phyloP scores from a whole-genome alignment of 2,888 invertebrate genomes.

The Cordilura impudica region DNA sequence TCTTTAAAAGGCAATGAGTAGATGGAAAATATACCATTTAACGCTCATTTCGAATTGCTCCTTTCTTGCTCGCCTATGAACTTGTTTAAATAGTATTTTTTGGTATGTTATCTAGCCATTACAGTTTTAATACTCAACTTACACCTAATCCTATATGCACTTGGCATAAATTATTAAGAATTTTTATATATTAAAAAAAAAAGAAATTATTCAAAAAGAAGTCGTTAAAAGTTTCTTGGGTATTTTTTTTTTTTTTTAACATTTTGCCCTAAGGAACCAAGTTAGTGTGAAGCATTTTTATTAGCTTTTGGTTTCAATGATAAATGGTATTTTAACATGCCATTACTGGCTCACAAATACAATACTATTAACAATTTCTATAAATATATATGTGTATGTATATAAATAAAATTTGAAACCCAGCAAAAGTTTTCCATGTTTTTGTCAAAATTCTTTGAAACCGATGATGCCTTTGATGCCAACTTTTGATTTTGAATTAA shows the following conservation, averaged over 20 bases:
- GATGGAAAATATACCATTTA: not conserved
- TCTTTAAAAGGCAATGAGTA: constrained; percentile 1
- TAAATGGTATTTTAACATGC: constrained; percentile 53
- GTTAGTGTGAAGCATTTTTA: constrained; percentile 54
- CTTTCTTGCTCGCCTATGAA: not conserved
- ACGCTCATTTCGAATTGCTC: constrained; percentile 14
- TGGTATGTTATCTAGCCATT: constrained; percentile 9
- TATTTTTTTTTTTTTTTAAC: not conserved
- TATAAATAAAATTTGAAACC: not conserved
- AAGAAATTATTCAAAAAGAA: too few species aligned
- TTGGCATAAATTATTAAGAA: too few species aligned
- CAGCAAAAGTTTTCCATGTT: too few species aligned
- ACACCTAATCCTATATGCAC: too few species aligned
- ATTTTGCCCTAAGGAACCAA: constrained; percentile 33
- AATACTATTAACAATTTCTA: constrained; percentile 5
- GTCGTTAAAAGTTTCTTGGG: too few species aligned
- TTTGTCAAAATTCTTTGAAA: too few species aligned
- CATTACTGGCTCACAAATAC: constrained; percentile 11
- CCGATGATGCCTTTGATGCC: too few species aligned
- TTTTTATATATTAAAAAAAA: too few species aligned
- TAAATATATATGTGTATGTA: too few species aligned
- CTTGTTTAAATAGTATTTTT: not conserved
- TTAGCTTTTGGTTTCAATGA: constrained; percentile 54
- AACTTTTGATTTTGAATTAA: too few species aligned
- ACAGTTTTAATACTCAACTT: too few species aligned